Percentiles rank a stretch among this genome's conserved stretches.
Evolutionary conservation across 2,888 invertebrate genomes (phyloP).

Genomic region (Caenorhabditis zanzibari): DNA sequence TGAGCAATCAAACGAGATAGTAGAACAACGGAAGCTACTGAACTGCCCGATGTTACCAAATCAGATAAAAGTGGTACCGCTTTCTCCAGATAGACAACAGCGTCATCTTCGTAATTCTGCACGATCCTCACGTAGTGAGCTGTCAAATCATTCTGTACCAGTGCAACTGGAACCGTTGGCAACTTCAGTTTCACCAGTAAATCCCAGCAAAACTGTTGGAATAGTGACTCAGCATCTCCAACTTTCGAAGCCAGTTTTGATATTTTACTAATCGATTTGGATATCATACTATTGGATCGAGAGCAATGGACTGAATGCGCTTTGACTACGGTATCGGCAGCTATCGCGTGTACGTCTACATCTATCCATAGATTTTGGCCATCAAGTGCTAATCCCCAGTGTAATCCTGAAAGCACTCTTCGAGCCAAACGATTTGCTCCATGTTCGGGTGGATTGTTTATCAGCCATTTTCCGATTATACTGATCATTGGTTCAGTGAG

Average conservation of each 20-base stretch:
- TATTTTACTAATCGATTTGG: conserved; percentile 77
- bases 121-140: conserved; percentile 78
- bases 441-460: conserved; percentile 76
- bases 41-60: conserved; percentile 71
- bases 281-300: conserved; percentile 78
- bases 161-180: conserved; percentile 58
- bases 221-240: conserved; percentile 80
- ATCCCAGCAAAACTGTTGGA: conserved; percentile 83
- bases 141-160: conserved; percentile 75
- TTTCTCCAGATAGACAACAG: conserved; percentile 59
- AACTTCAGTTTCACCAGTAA: conserved; percentile 81
- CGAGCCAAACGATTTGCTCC: conserved; percentile 79
- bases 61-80: conserved; percentile 68
- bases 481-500: conserved; percentile 71
- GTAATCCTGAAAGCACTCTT: conserved; percentile 71
- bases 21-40: conserved; percentile 67
- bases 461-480: conserved; percentile 82
- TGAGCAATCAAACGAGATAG: conserved; percentile 66
- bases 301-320: conserved; percentile 82
- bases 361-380: conserved; percentile 77
- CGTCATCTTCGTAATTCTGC: conserved; percentile 75
- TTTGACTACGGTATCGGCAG: conserved; percentile 80
- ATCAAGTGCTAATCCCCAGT: conserved; percentile 74
- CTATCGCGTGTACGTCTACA: conserved; percentile 76
- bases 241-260: conserved; percentile 80